phyloP scores from a whole-genome alignment of 2,888 invertebrate genomes.

The Antheraea assamensis region DNA sequence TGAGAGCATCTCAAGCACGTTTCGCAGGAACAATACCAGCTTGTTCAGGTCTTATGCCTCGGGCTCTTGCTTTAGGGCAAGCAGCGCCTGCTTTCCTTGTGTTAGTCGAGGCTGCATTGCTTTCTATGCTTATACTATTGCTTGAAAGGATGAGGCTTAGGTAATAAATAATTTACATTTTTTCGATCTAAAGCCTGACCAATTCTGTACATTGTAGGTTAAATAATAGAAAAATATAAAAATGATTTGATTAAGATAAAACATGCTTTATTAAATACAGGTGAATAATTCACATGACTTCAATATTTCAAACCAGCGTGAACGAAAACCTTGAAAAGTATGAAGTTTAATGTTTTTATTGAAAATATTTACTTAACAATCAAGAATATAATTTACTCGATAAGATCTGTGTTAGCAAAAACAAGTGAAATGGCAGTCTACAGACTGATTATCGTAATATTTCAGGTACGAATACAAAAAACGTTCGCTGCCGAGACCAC shows the following conservation, averaged over 20 bases:
- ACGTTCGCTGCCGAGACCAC: conserved; percentile 20
- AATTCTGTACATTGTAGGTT: background rate
- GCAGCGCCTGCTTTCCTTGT: conserved; percentile 69
- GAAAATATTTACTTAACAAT: background rate
- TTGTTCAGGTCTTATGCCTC: conserved; percentile 64
- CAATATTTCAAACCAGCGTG: background rate
- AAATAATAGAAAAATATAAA: background rate
- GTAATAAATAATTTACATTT: conserved; percentile 35
- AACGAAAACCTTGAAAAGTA: background rate
- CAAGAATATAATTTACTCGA: background rate
- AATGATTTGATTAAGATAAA: background rate
- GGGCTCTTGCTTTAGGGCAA: conserved; percentile 69
- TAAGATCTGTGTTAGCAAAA: background rate
- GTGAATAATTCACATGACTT: background rate
- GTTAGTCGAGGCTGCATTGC: conserved; percentile 43
- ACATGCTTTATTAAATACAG: too few relatives aligned
- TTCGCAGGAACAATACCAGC: conserved; percentile 51
- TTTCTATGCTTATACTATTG: conserved; percentile 48
- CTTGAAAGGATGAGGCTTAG: conserved; percentile 52
- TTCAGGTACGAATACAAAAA: conserved; percentile 21
- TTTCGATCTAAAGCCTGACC: background rate
- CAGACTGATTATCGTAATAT: conserved; percentile 16
- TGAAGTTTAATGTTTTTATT: too few relatives aligned
- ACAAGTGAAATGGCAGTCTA: background rate
- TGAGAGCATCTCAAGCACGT: conserved; percentile 47